phyloP scores from a whole-genome alignment of 2,113 vertebrate genomes.

The Neoarius graeffei region DNA sequence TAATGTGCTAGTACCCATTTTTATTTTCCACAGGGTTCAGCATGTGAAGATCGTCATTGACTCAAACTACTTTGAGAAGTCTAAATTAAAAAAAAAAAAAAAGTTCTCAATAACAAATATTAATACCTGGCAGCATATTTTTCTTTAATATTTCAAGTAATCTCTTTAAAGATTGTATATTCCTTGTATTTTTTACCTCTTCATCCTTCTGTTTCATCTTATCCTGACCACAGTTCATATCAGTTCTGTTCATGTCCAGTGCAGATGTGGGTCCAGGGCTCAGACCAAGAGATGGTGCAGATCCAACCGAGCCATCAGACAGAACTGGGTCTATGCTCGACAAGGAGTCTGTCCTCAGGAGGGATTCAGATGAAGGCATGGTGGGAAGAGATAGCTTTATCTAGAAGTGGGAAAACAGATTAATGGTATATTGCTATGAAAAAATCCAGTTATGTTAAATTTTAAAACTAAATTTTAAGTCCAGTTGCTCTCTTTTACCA shows the following conservation, averaged over 20 bases:
- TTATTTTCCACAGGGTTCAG: not conserved
- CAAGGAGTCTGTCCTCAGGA: slow-evolving; percentile 71
- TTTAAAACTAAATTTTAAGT: not conserved
- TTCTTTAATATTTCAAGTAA: not conserved
- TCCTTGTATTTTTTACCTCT: slow-evolving; percentile 65
- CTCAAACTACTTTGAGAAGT: not conserved
- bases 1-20: not conserved
- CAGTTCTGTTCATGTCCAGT: slow-evolving; percentile 77
- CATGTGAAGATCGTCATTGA: not conserved
- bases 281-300: slow-evolving; percentile 72
- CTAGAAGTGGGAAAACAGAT: slow-evolving; percentile 52
- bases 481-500: too few species aligned
- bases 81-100: not conserved
- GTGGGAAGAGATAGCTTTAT: slow-evolving; percentile 67
- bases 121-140: not conserved
- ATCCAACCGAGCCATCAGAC: slow-evolving; percentile 72
- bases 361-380: slow-evolving; percentile 65
- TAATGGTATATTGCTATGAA: not conserved
- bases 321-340: slow-evolving; percentile 70
- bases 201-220: slow-evolving; percentile 79
- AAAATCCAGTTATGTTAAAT: not conserved
- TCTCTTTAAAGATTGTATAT: not conserved
- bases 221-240: slow-evolving; percentile 76
- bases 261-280: slow-evolving; percentile 67
- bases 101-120: not conserved